Evolutionary conservation across 2,888 invertebrate species (phyloP).

Genomic region (Chrysolina haemoptera): DNA sequence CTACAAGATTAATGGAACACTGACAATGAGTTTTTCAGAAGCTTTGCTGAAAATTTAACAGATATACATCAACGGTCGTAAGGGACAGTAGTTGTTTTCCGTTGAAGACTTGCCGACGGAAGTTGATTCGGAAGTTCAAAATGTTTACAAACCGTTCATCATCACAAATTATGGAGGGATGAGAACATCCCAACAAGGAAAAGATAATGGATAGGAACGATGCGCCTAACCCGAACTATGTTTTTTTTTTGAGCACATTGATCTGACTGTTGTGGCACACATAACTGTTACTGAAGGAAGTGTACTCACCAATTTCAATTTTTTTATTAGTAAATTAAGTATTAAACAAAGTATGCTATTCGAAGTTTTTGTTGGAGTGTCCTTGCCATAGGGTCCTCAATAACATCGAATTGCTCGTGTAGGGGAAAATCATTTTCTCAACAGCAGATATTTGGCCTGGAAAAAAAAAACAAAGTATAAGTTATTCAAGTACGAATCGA

Average conservation of each 20-base stretch:
- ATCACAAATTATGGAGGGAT: too few species aligned
- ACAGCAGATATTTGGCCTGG: not conserved
- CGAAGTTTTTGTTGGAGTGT: not conserved
- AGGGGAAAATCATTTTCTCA: not conserved
- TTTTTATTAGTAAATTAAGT: constrained; percentile 4
- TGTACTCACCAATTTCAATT: not conserved
- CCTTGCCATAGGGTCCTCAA: not conserved
- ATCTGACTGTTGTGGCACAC: constrained; percentile 1
- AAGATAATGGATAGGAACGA: too few species aligned
- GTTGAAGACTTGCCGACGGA: too few species aligned
- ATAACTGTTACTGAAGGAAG: not conserved
- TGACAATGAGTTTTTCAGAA: too few species aligned
- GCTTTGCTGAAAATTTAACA: too few species aligned
- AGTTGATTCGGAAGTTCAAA: too few species aligned
- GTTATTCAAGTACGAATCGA: constrained; percentile 4
- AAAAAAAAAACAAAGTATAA: constrained; percentile 8
- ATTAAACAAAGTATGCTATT: not conserved
- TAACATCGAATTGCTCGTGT: not conserved
- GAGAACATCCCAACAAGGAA: too few species aligned
- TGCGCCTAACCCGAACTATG: too few species aligned
- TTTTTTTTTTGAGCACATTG: not conserved
- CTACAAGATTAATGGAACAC: too few species aligned
- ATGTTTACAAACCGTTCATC: too few species aligned
- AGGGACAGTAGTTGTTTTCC: too few species aligned
- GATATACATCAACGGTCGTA: too few species aligned